These are phyloP conservation scores for Drosophila limbata DNA, from an alignment of 2,888 invertebrate genomes.

Conservation along the genomic window DNA sequence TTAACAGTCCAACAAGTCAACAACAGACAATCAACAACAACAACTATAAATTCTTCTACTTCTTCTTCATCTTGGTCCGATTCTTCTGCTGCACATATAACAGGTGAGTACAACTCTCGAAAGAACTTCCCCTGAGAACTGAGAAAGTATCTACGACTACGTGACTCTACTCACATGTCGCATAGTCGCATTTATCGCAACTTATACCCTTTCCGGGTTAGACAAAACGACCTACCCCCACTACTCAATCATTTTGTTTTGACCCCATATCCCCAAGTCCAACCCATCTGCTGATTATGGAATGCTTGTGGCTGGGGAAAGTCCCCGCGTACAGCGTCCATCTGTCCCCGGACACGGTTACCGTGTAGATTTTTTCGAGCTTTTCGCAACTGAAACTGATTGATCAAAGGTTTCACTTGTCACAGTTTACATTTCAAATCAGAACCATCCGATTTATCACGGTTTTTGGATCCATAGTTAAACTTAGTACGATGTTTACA, in stretches of 20 bases:
- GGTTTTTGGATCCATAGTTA: background rate
- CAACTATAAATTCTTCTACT: constrained; percentile 19
- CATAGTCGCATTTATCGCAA: constrained; percentile 39
- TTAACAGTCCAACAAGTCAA: constrained; percentile 31
- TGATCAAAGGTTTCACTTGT: constrained; percentile 11
- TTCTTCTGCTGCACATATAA: constrained; percentile 24
- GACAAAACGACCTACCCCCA: background rate
- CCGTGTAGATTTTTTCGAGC: constrained; percentile 1
- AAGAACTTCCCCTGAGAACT: background rate
- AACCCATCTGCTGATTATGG: constrained; percentile 38
- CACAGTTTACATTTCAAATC: background rate
- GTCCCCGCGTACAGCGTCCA: constrained; percentile 29
- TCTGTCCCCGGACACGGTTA: background rate
- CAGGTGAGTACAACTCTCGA: constrained; percentile 46
- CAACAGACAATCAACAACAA: constrained; percentile 51
- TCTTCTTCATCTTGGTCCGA: constrained; percentile 21
- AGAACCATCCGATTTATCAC: background rate
- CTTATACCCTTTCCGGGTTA: constrained; percentile 4
- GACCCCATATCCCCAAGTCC: constrained; percentile 12
- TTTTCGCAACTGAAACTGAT: background rate
- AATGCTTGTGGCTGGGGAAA: constrained; percentile 28
- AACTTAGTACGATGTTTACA: background rate
- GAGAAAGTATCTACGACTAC: constrained; percentile 39
- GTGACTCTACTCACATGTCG: constrained; percentile 63
- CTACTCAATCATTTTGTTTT: background rate